Conservation (phyloP, 2,888 invertebrate species). For the Aromia moschata region DNA sequence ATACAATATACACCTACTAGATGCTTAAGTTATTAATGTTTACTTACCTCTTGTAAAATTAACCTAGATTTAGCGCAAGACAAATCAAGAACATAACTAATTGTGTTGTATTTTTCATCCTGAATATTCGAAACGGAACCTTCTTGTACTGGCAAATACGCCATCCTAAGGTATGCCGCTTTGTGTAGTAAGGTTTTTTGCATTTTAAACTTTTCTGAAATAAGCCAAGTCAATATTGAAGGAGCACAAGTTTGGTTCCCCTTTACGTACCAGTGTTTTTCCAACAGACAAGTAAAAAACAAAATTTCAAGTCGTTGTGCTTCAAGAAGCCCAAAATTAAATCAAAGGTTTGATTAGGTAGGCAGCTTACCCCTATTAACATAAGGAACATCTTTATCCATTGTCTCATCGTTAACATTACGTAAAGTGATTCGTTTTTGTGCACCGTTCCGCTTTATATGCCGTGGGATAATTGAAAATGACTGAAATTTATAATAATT, state of each 20-base stretch:
- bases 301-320: slow-evolving; percentile 7
- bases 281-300: slow-evolving; percentile 16
- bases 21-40: neutral
- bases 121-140: neutral
- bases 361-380: neutral
- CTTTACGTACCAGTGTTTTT: slow-evolving; percentile 3
- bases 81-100: slow-evolving; percentile 19
- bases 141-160: neutral
- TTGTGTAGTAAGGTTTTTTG: slow-evolving; percentile 16
- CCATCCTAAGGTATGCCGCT: neutral
- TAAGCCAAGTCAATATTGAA: neutral
- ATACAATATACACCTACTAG: neutral
- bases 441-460: no score
- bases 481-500: no score
- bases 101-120: slow-evolving; percentile 10
- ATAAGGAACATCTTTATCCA: no score
- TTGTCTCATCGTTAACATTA: no score
- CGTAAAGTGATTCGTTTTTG: no score
- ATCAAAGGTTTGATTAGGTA: neutral
- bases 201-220: slow-evolving; percentile 23
- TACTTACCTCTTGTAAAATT: slow-evolving; percentile 14
- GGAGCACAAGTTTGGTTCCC: neutral
- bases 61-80: slow-evolving; percentile 5
- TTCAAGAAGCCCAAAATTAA: slow-evolving; percentile 3
- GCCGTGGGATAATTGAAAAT: no score